Evolutionary conservation across 2,797 vertebrate species (phyloP), one percentile per base, ranked within the genome.

Genomic region (Pseudopleuronectes americanus): DNA sequence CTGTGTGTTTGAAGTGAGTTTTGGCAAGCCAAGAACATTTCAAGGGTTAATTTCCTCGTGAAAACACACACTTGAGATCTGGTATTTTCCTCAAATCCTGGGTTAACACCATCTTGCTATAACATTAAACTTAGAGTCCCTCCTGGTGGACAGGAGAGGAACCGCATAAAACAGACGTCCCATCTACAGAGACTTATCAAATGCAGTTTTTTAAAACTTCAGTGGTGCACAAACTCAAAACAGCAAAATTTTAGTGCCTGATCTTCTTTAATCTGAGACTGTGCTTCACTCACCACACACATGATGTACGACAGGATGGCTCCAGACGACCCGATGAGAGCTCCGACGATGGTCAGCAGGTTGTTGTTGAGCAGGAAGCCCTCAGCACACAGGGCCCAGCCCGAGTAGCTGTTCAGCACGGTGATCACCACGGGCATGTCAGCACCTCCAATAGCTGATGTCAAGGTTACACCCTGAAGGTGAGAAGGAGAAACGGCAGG

Each of bases 371-470:
- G 89, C 86, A 95, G 90, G 82, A 95, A 96, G 71, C 92, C 94
- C 87, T 96, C 95, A 1, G 94, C 92, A n/a, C 92, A 93, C 62
- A 95, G 85, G 10, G 94, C 93, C 95, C 94, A 95, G 57, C 92
- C 95, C 0, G 94, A 96, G 87, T 94, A 95, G 78, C 92, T 94
- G 91, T 94, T 95, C 53, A 95, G 87, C 8, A 94, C 94, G 0
- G 95, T 94, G 90, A 93, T 94, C 36, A 96, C 95, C 74, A 95
- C 94, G 0, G 95, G 92, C 93, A 93, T 96, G 91, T 95, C 95
- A 3, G 94, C 93, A 7, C 94, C 95, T 52, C 94, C 95, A n/a
- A 95, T 95, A 67, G 94, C 95, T 17, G 95, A 92, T 0, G 94
- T 96, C 80, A 96, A 74, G 14, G 93, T 95, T 41, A 95, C 92